Conservation (phyloP, 1,140 invertebrate genomes). For the Lepidostoma basale region DNA sequence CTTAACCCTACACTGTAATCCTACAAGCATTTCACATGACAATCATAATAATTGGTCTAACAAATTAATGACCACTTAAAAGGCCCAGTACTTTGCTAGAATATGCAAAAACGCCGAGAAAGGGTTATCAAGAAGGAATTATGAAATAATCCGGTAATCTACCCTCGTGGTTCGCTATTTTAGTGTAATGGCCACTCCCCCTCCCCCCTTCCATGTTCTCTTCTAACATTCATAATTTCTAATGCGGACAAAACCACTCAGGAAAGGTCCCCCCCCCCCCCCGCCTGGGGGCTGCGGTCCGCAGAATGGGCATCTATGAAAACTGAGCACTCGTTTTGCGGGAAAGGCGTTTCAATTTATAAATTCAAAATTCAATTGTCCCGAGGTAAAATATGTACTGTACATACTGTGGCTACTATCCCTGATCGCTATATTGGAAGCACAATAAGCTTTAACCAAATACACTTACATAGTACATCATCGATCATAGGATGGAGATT, state of each 20-base stretch:
- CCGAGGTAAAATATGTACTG: no score
- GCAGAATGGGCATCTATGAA: conserved; percentile 12
- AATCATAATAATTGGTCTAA: no score
- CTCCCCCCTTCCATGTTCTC: background rate
- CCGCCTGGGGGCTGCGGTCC: background rate
- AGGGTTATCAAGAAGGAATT: background rate
- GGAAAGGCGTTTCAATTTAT: conserved; percentile 12
- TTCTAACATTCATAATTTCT: conserved; percentile 18
- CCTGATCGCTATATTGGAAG: no score
- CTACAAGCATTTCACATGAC: no score
- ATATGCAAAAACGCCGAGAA: no score
- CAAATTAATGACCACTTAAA: no score
- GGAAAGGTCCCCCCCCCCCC: background rate
- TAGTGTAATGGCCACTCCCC: background rate
- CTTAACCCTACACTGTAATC: no score
- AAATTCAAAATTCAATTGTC: conserved; percentile 10
- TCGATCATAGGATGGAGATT: no score
- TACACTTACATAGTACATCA: no score
- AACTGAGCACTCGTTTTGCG: background rate
- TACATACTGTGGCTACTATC: no score
- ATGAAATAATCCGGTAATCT: conserved; percentile 1
- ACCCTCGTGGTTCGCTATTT: background rate
- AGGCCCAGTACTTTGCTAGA: no score
- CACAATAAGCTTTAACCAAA: no score
- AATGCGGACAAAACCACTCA: conserved; percentile 18